Percentiles rank a stretch among this genome's conserved stretches.
Evolutionary conservation across 2,797 vertebrate species (phyloP).

Genomic region (Poeciliopsis presidionis): DNA sequence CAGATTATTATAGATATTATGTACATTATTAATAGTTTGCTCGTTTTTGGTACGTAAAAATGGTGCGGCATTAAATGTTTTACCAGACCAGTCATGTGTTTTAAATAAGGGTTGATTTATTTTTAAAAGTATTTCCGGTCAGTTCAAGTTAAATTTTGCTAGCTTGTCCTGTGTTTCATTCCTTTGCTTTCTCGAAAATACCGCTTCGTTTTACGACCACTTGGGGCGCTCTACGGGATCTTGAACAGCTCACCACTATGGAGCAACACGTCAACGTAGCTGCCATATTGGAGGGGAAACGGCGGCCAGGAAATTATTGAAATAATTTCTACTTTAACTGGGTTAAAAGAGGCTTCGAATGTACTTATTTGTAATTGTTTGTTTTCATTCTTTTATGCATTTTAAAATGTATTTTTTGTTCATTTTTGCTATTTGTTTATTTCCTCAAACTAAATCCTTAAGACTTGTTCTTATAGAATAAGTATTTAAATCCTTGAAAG

Average conservation of each 20-base stretch:
- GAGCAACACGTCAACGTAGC: background rate
- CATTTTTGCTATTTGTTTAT: background rate
- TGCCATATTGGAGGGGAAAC: background rate
- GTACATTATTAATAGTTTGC: background rate
- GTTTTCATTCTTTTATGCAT: background rate
- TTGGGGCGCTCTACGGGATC: conserved; percentile 47
- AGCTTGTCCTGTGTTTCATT: background rate
- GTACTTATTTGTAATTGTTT: background rate
- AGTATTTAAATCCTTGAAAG: background rate
- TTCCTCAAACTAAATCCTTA: background rate
- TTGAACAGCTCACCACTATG: background rate
- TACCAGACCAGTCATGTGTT: background rate
- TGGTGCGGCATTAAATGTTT: fast-evolving
- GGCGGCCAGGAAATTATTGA: background rate
- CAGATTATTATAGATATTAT: background rate
- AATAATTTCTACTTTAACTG: background rate
- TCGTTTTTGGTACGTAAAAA: background rate
- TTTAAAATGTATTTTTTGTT: background rate
- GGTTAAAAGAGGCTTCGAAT: background rate
- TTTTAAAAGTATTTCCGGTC: conserved; percentile 8
- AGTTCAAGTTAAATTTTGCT: fast-evolving
- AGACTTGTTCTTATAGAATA: background rate
- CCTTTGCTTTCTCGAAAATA: conserved; percentile 15
- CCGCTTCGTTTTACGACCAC: conserved; percentile 35
- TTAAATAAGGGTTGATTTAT: background rate